Conservation (phyloP, 2,888 invertebrate genomes). For the Lepidonotus clava region DNA sequence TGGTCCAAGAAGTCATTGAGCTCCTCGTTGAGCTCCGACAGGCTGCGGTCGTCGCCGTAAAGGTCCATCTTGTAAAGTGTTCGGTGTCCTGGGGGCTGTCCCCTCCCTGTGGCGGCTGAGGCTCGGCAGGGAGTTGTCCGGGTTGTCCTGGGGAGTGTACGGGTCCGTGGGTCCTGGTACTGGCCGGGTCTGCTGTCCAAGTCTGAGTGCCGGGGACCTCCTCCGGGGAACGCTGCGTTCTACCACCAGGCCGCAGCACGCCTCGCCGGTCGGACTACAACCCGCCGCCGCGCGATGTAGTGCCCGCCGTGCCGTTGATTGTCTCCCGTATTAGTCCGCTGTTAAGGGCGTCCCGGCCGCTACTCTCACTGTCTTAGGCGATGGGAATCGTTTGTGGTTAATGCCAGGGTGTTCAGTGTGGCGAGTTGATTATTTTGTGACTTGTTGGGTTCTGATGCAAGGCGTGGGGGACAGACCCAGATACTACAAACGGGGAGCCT, state of each 20-base stretch:
- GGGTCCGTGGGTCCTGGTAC: conserved; percentile 29
- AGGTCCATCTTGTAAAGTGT: conserved; percentile 57
- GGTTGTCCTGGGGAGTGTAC: no score
- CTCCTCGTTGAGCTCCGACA: conserved; percentile 61
- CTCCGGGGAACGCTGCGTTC: not conserved
- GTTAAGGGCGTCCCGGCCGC: no score
- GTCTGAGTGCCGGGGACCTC: not conserved
- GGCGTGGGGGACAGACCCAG: no score
- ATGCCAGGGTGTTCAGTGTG: no score
- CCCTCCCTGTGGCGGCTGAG: conserved; percentile 27
- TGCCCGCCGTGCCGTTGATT: no score
- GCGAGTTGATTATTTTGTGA: no score
- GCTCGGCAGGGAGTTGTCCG: conserved; percentile 37
- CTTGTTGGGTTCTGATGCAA: no score
- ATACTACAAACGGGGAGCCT: no score
- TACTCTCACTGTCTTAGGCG: no score
- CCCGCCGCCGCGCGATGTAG: not conserved
- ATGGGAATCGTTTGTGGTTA: no score
- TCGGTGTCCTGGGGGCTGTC: conserved; percentile 13
- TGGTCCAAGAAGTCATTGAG: conserved; percentile 59
- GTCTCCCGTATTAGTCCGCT: no score
- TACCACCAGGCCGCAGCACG: not conserved
- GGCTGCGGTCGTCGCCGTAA: conserved; percentile 61
- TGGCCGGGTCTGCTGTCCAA: not conserved
- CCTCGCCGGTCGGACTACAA: not conserved